A percentile compares a stretch with the other conserved stretches of the same genome.
phyloP scores from a whole-genome alignment of 1,140 invertebrate species.

The Camponotus pennsylvanicus region DNA sequence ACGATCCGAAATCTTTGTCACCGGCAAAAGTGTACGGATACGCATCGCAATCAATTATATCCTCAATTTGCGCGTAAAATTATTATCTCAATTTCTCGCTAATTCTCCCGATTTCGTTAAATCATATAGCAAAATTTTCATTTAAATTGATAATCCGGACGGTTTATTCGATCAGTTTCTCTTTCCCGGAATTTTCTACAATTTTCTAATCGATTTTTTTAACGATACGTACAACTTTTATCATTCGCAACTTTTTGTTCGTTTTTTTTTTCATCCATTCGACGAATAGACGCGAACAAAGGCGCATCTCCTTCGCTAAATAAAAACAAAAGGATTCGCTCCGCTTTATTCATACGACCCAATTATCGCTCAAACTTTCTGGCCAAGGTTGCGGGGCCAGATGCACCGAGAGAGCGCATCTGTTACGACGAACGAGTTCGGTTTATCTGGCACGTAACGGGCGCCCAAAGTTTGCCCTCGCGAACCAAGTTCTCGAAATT shows the following conservation, averaged over 20 bases:
- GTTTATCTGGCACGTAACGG: conserved; percentile 33
- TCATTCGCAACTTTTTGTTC: too few relatives aligned
- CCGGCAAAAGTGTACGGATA: background rate
- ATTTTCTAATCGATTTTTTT: background rate
- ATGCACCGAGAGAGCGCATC: background rate
- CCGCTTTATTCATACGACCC: conserved; percentile 45
- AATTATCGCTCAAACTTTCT: conserved; percentile 57
- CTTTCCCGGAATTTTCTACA: background rate
- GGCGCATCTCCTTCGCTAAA: background rate
- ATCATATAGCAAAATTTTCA: background rate
- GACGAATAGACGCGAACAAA: background rate
- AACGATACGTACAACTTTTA: background rate
- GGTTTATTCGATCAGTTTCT: background rate
- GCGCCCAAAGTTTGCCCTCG: conserved; percentile 22
- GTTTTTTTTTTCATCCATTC: background rate
- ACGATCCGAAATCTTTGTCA: background rate
- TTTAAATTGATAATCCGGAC: background rate
- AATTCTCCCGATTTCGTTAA: background rate
- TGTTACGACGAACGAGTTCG: conserved; percentile 3
- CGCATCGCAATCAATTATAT: conserved; percentile 1
- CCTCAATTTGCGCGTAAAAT: background rate
- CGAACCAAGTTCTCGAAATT: conserved; percentile 26
- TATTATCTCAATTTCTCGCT: background rate
- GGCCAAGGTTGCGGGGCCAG: conserved; percentile 52
- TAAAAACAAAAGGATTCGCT: conserved; percentile 29